Evolutionary conservation across 2,888 invertebrate genomes (phyloP).

Genomic region (Actias luna): DNA sequence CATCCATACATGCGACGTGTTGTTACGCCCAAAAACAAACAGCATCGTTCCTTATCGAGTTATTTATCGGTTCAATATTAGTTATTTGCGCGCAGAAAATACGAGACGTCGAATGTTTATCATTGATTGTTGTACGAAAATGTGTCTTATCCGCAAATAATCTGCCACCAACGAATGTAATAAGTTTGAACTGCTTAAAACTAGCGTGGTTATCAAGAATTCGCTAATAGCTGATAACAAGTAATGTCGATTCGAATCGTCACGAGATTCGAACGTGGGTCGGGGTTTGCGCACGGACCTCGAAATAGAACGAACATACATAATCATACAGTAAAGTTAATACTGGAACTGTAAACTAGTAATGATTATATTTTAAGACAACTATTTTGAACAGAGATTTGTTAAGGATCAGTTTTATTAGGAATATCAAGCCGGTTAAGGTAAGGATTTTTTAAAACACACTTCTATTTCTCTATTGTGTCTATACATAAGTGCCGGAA

Average conservation of each 20-base stretch:
- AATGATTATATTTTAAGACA: background rate
- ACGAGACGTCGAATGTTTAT: background rate
- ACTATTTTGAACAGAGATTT: background rate
- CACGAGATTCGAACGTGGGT: constrained; percentile 62
- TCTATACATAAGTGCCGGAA: too few species aligned
- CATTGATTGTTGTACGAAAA: background rate
- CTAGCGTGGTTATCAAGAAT: constrained; percentile 58
- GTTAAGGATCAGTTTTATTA: background rate
- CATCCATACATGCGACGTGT: background rate
- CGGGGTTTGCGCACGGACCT: constrained; percentile 38
- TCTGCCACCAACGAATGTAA: constrained; percentile 38
- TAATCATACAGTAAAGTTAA: background rate
- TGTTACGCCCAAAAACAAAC: background rate
- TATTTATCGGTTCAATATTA: background rate
- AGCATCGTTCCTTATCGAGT: background rate
- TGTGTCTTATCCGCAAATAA: constrained; percentile 33
- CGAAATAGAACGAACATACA: constrained; percentile 9
- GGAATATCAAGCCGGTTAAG: too few species aligned
- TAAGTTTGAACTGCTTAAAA: constrained; percentile 52
- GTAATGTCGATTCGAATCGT: constrained; percentile 41
- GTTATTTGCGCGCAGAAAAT: background rate
- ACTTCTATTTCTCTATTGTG: too few species aligned
- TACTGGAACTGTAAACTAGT: background rate
- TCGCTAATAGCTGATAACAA: constrained; percentile 71
- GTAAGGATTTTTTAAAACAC: too few species aligned